phyloP scores from a whole-genome alignment of 2,113 vertebrate species.

The Megaceryle maxima region DNA sequence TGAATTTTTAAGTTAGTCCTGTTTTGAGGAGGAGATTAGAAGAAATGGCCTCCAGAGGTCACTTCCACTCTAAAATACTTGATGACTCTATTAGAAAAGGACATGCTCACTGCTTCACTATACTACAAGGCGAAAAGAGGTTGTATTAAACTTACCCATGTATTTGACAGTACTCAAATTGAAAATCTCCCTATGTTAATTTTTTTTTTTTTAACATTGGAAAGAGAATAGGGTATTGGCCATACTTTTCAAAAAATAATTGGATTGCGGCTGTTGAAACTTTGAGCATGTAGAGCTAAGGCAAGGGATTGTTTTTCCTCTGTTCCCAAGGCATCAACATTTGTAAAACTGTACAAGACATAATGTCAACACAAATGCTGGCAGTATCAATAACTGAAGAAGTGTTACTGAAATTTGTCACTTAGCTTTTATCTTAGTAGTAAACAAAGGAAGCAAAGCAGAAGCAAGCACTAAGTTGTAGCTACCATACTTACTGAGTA shows the following conservation, averaged over 20 bases:
- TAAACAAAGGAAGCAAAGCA: not conserved
- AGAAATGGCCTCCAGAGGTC: slow-evolving; percentile 1
- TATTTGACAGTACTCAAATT: not conserved
- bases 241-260: not conserved
- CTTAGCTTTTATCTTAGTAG: not conserved
- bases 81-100: not conserved
- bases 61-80: not conserved
- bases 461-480: not conserved
- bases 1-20: not conserved
- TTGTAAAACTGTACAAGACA: not conserved
- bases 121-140: not conserved
- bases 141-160: not conserved
- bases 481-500: not conserved
- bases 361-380: not conserved
- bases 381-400: not conserved
- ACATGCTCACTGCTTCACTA: not conserved
- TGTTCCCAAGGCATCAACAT: not conserved
- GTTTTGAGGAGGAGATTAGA: not conserved
- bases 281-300: not conserved
- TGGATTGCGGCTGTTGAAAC: not conserved
- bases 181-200: not conserved
- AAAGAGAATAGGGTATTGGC: not conserved
- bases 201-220: not conserved
- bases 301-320: not conserved
- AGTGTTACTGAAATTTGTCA: not conserved